These are phyloP conservation scores for Varecia variegata DNA, from an alignment of 2,797 vertebrate species.

Conservation along the genomic window DNA sequence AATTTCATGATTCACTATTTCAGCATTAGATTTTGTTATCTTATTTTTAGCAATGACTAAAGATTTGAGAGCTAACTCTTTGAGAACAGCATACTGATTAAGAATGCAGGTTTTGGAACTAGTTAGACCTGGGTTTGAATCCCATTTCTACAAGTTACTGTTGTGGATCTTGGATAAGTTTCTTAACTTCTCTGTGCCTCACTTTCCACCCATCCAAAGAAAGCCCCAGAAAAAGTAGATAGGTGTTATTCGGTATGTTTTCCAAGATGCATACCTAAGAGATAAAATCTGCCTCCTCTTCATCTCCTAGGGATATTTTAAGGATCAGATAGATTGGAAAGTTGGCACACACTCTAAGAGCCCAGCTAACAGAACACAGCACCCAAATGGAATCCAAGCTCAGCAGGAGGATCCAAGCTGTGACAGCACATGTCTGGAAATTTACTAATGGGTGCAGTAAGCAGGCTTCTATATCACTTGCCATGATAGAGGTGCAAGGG, in stretches of 20 bases:
- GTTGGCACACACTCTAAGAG: background rate
- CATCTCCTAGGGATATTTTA: background rate
- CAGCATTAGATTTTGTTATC: background rate
- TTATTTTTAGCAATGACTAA: constrained; percentile 34
- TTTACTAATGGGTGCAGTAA: background rate
- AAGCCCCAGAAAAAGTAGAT: constrained; percentile 3
- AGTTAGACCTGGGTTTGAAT: constrained; percentile 15
- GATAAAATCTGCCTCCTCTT: background rate
- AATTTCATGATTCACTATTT: constrained; percentile 5
- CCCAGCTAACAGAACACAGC: background rate
- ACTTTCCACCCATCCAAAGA: background rate
- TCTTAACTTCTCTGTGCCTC: background rate
- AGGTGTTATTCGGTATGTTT: background rate
- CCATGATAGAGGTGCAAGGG: background rate
- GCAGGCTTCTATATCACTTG: background rate
- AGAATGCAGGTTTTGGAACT: constrained; percentile 4
- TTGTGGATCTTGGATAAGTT: background rate
- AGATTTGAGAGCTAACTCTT: constrained; percentile 38
- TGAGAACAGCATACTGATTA: background rate
- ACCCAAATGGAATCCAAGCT: background rate
- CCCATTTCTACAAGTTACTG: background rate
- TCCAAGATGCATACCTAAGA: background rate
- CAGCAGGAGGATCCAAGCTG: background rate
- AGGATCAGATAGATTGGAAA: background rate
- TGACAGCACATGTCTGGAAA: background rate